Evolutionary conservation across 2,113 vertebrate genomes (phyloP).

Genomic region (Semicossyphus pulcher): DNA sequence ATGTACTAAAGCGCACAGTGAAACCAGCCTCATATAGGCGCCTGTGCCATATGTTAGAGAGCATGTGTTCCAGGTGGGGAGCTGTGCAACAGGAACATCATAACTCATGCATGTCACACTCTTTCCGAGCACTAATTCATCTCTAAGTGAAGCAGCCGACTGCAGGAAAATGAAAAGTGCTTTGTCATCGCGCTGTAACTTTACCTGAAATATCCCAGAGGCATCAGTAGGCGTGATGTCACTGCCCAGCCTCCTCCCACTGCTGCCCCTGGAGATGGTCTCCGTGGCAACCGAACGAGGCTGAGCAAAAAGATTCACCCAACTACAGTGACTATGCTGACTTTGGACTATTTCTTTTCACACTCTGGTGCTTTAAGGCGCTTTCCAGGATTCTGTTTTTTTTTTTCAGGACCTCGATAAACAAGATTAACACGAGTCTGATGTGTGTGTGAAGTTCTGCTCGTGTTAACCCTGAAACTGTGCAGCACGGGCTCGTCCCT

Average conservation of each 20-base stretch:
- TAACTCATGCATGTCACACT: background rate
- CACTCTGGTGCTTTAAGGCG: background rate
- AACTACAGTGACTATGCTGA: conserved; percentile 46
- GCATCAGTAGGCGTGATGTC: conserved; percentile 63
- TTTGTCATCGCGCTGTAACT: conserved; percentile 60
- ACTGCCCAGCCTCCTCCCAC: conserved; percentile 54
- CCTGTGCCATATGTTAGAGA: background rate
- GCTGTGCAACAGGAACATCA: background rate
- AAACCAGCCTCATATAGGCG: conserved; percentile 2
- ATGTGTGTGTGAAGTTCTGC: background rate
- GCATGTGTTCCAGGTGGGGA: conserved; percentile 25
- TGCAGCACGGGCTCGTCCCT: background rate
- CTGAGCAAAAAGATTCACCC: conserved; percentile 51
- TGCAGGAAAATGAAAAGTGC: conserved; percentile 56
- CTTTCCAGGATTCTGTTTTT: conserved; percentile 3
- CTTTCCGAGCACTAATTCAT: conserved; percentile 25
- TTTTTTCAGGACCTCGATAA: background rate
- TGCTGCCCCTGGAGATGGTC: conserved; percentile 51
- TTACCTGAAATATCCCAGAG: conserved; percentile 58
- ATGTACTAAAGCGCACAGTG: background rate
- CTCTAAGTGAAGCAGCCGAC: conserved; percentile 19
- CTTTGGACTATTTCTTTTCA: conserved; percentile 25
- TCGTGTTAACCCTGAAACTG: background rate
- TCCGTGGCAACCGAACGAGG: conserved; percentile 59
- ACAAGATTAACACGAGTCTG: background rate